Conservation (phyloP, 2,888 invertebrate species). For the Andrena chrysosceles region DNA sequence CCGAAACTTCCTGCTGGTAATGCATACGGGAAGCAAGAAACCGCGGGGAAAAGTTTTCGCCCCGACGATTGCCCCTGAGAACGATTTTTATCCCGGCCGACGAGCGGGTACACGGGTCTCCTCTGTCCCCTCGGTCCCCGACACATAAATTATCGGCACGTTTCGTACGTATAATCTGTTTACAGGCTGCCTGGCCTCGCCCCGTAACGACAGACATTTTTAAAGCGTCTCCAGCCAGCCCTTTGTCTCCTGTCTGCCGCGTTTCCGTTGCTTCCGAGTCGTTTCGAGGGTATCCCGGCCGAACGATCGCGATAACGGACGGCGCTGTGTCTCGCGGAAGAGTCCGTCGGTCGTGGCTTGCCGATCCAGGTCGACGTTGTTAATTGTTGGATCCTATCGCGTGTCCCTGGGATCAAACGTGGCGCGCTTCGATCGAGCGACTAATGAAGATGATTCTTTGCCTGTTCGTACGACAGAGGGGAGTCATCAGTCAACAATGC, state of each 20-base stretch:
- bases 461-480: too few relatives aligned
- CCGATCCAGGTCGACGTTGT: conserved; percentile 5
- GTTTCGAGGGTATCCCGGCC: conserved; percentile 10
- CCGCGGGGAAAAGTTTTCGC: conserved; percentile 48
- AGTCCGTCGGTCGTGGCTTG: neutral
- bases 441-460: too few relatives aligned
- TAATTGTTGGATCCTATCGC: conserved; percentile 25
- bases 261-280: conserved; percentile 22
- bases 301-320: conserved; percentile 35
- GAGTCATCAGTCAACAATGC: too few relatives aligned
- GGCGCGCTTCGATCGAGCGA: neutral
- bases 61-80: conserved; percentile 48
- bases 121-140: conserved; percentile 9
- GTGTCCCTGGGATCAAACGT: neutral
- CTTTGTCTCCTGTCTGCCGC: conserved; percentile 53
- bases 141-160: conserved; percentile 61
- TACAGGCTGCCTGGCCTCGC: conserved; percentile 47
- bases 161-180: conserved; percentile 65
- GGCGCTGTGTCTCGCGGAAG: conserved; percentile 12
- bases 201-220: conserved; percentile 65
- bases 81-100: conserved; percentile 54
- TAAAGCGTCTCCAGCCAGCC: conserved; percentile 54
- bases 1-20: conserved; percentile 32
- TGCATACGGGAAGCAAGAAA: conserved; percentile 45
- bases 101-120: conserved; percentile 13